Conservation (phyloP, 2,888 invertebrate species). For the Cryptosula pallasiana region DNA sequence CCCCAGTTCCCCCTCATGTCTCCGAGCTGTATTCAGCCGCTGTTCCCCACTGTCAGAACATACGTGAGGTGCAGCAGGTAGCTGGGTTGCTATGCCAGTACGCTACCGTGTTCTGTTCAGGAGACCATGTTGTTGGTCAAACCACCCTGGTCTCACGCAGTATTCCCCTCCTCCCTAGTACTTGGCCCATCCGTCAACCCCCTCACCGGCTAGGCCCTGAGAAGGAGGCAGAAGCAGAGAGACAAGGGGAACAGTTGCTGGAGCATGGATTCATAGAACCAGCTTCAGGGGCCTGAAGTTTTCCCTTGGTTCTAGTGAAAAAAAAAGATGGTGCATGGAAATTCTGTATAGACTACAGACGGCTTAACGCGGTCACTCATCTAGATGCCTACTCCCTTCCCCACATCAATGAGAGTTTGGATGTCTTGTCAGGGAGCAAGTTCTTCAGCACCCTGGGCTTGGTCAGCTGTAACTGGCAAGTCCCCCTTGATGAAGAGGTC, state of each 20-base stretch:
- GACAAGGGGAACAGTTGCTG: not conserved
- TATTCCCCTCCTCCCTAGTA: no score
- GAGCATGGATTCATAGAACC: not conserved
- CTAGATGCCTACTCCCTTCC: slow-evolving; percentile 24
- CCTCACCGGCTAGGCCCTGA: not conserved
- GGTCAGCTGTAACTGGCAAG: slow-evolving; percentile 33
- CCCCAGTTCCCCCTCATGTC: no score
- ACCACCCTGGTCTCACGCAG: no score
- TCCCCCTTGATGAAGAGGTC: slow-evolving; percentile 29
- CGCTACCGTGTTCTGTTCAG: no score
- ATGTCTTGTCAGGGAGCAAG: slow-evolving; percentile 29
- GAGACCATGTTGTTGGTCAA: no score
- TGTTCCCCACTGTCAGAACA: no score
- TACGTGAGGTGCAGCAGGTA: no score
- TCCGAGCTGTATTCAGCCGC: no score
- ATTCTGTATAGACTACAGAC: slow-evolving; percentile 26
- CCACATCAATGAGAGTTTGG: slow-evolving; percentile 27
- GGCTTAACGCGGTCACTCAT: slow-evolving; percentile 22
- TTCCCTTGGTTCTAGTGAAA: slow-evolving; percentile 21
- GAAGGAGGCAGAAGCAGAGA: not conserved
- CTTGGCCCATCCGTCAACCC: slow-evolving; percentile 2
- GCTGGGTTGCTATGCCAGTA: no score
- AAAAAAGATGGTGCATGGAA: slow-evolving; percentile 20
- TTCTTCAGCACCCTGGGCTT: slow-evolving; percentile 32
- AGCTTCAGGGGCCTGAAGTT: slow-evolving; percentile 19